A percentile compares a stretch with the other conserved stretches of the same genome.
These are phyloP conservation scores for Xenops minutus DNA, from an alignment of 2,797 vertebrate genomes.

Conservation along the genomic window DNA sequence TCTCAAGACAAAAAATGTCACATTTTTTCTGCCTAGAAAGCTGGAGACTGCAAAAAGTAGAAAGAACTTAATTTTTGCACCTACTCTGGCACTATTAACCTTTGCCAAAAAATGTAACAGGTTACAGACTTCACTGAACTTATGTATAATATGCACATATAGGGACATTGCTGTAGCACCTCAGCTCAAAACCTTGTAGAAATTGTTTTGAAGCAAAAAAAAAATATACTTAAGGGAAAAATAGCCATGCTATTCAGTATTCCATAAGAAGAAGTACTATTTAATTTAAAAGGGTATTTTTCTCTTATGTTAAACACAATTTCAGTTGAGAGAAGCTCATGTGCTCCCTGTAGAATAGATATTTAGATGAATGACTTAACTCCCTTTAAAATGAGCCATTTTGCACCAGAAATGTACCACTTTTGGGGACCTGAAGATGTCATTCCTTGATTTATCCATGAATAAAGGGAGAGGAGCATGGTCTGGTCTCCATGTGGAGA, in stretches of 20 bases:
- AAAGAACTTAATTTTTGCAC: not conserved
- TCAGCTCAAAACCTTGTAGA: not conserved
- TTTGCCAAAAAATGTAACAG: not conserved
- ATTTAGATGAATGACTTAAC: not conserved
- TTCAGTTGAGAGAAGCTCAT: not conserved
- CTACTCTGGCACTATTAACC: not conserved
- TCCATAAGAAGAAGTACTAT: not conserved
- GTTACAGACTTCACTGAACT: not conserved
- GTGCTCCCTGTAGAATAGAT: not conserved
- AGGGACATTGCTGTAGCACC: not conserved
- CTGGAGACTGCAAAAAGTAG: not conserved
- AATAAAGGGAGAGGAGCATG: not conserved
- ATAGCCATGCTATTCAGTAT: not conserved
- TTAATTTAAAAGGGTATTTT: not conserved
- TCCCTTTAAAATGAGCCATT: not conserved
- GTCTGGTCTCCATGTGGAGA: not conserved
- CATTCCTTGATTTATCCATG: not conserved
- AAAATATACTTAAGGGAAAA: not conserved
- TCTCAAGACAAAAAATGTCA: not conserved
- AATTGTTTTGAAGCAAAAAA: not conserved
- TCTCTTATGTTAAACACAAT: not conserved
- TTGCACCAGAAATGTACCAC: not conserved
- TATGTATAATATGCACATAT: not conserved
- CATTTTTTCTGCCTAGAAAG: not conserved
- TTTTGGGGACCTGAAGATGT: not conserved